Conservation (phyloP, 2,888 invertebrate species). For the Eilema depressum region DNA sequence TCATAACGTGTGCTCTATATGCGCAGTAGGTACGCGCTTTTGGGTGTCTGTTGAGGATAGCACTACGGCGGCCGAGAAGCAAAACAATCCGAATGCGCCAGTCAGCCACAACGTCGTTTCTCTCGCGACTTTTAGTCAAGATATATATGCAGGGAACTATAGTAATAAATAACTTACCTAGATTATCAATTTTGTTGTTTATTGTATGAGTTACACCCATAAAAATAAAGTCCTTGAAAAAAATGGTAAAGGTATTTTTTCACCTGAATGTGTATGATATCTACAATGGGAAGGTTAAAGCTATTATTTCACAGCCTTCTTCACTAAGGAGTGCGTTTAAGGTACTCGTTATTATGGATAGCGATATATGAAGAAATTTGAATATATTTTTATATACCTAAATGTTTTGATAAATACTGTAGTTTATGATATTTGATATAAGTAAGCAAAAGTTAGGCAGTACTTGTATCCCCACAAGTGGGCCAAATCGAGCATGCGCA, state of each 20-base stretch:
- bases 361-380: constrained; percentile 29
- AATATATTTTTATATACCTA: constrained; percentile 17
- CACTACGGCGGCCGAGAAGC: no score
- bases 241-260: constrained; percentile 18
- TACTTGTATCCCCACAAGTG: no score
- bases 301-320: constrained; percentile 85
- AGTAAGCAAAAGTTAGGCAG: neutral
- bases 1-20: no score
- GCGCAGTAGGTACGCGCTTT: no score
- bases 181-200: neutral
- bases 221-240: neutral
- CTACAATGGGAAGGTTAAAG: constrained; percentile 83
- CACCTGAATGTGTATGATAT: constrained; percentile 57
- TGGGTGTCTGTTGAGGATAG: no score
- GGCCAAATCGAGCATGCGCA: no score
- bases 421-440: constrained; percentile 13
- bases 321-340: constrained; percentile 75
- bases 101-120: no score
- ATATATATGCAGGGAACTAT: no score
- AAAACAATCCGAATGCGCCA: no score
- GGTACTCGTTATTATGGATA: constrained; percentile 52
- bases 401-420: neutral
- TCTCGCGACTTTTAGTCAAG: no score
- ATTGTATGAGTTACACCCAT: neutral
- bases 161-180: no score